Base-by-base conservation (phyloP, 2,797 vertebrate species). In the Steatocranus sp. region DNA sequence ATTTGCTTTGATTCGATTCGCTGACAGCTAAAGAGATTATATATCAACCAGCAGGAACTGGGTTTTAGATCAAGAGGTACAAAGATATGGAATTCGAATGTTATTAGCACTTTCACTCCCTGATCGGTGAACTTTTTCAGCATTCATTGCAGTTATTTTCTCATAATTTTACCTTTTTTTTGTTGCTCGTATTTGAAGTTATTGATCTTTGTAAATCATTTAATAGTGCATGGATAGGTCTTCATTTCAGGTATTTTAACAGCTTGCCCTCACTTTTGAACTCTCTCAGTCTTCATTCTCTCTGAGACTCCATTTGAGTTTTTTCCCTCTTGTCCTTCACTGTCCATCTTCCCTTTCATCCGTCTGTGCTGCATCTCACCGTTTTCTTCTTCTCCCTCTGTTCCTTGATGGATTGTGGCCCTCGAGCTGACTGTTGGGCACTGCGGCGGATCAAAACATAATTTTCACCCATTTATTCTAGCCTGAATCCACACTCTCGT, bases 401-500 rank as follows among this genome's bases (percentile, higher is more conserved):
- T 48, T 63, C 6, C 48, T 48, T 83, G 75, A 89, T 86, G 84
- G 86, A 92, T 86, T 75, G 30, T 83, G 79, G 89, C 86, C 84
- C 81, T 81, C 53, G 8, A 86, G 85, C 78, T 81, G 23, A 80
- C 53, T 73, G 79, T 43, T 80, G 83, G 82, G 41, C 78, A 32
- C 63, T 49, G 82, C 83, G 51, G 58, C 76, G 76, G 82, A 90
- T 93, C 86, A 91, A 90, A 92, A 92, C 75, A 81, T 73, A 9
- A 84, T 88, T 90, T 88, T 89, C 76, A 78, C 54, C 77, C 56
- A 76, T 83, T 87, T 81, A 34, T 85, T 88, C 80, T 82, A 49
- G 82, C 76, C 73, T 63, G 48, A 87, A 80, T 83, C 75, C 15
- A 70, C 32, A 14, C 48, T 3, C 11, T 50, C 34, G 27, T 12